phyloP scores from a whole-genome alignment of 92 coral and sea anemone genomes.

The Heteractis magnifica region DNA sequence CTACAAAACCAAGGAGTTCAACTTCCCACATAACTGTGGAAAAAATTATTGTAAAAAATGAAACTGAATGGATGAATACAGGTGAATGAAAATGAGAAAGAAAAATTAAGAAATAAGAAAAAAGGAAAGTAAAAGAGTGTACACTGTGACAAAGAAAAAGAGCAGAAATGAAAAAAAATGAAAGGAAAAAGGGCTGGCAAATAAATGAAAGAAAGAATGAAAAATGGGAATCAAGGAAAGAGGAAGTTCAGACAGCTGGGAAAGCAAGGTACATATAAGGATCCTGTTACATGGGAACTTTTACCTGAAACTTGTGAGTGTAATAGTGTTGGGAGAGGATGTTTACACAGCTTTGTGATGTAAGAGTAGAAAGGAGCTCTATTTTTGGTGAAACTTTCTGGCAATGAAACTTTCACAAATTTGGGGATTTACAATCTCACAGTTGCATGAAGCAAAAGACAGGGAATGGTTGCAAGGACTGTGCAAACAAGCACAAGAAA shows the following conservation, averaged over 20 bases:
- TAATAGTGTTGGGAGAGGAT: too few relatives aligned
- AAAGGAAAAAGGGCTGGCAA: background rate
- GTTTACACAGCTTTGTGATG: too few relatives aligned
- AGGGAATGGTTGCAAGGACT: too few relatives aligned
- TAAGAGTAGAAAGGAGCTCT: too few relatives aligned
- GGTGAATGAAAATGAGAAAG: background rate
- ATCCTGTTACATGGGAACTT: too few relatives aligned
- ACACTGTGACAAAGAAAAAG: background rate
- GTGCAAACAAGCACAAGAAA: too few relatives aligned
- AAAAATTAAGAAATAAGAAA: background rate
- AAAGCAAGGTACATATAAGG: background rate
- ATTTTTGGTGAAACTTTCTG: too few relatives aligned
- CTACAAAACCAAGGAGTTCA: conserved; percentile 84
- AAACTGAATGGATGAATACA: background rate
- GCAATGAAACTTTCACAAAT: too few relatives aligned
- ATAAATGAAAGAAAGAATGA: background rate
- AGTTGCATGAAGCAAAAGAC: too few relatives aligned
- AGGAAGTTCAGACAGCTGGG: background rate
- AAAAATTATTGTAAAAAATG: background rate
- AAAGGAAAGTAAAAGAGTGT: background rate
- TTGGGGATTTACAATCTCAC: too few relatives aligned
- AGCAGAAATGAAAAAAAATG: background rate
- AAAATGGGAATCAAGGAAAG: background rate
- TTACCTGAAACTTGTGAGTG: too few relatives aligned
- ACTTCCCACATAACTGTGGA: conserved; percentile 80